phyloP scores from a whole-genome alignment of 1,140 invertebrate species.

The Zaprionus kolodkinae region DNA sequence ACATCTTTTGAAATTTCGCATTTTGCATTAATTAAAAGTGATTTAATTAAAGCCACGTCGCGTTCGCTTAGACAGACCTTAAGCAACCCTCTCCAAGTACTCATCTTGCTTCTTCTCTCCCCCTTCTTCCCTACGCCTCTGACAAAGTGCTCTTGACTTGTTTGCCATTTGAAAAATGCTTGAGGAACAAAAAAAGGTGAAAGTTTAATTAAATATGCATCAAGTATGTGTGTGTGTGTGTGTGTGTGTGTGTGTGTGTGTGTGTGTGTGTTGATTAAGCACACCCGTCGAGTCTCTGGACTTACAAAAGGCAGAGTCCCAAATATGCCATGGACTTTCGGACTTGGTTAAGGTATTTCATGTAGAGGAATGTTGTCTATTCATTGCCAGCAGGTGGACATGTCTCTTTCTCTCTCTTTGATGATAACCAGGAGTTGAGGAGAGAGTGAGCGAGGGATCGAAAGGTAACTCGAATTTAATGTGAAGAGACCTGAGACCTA shows the following conservation, averaged over 20 bases:
- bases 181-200: slow-evolving; percentile 62
- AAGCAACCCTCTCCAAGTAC: too few species aligned
- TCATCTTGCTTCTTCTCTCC: too few species aligned
- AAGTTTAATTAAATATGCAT: slow-evolving; percentile 79
- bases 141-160: slow-evolving; percentile 61
- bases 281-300: too few species aligned
- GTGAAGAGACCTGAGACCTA: too few species aligned
- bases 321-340: too few species aligned
- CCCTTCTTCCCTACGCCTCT: slow-evolving; percentile 1
- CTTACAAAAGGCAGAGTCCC: too few species aligned
- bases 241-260: too few species aligned
- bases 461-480: too few species aligned
- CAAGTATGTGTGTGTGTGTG: slow-evolving; percentile 52
- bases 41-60: slow-evolving; percentile 76
- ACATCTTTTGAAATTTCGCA: slow-evolving; percentile 77
- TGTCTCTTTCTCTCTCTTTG: background rate
- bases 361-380: slow-evolving; percentile 4
- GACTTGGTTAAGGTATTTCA: too few species aligned
- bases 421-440: background rate
- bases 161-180: slow-evolving; percentile 31
- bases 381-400: background rate
- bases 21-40: slow-evolving; percentile 83
- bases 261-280: too few species aligned
- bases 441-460: too few species aligned
- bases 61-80: slow-evolving; percentile 58